phyloP scores from a whole-genome alignment of 2,888 invertebrate species.

The Drosophila longiperda region DNA sequence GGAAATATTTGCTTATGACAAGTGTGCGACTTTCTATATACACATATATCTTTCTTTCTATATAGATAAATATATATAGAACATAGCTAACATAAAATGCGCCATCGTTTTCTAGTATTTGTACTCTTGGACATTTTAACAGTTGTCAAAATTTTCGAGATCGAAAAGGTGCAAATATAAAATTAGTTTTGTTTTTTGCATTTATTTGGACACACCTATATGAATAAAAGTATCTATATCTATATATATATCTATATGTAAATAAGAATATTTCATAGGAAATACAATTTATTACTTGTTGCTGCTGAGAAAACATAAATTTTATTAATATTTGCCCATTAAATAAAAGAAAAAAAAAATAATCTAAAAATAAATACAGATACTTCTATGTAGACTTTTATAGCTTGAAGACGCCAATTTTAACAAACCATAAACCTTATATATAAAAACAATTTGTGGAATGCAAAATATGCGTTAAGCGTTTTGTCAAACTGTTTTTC shows the following conservation, averaged over 20 bases:
- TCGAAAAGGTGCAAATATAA: constrained; percentile 71
- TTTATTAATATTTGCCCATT: constrained; percentile 74
- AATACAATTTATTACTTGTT: constrained; percentile 75
- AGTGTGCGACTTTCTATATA: constrained; percentile 26
- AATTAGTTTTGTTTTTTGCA: constrained; percentile 39
- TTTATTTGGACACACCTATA: constrained; percentile 32
- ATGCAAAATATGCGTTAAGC: constrained; percentile 64
- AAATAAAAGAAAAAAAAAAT: constrained; percentile 44
- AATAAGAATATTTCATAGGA: constrained; percentile 38
- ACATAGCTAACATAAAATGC: constrained; percentile 37
- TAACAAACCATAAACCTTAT: constrained; percentile 49
- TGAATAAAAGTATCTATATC: constrained; percentile 2
- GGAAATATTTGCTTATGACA: constrained; percentile 73
- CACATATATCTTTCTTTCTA: neutral
- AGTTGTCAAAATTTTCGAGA: constrained; percentile 74
- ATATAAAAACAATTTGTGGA: constrained; percentile 48
- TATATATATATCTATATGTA: neutral
- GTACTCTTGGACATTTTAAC: constrained; percentile 56
- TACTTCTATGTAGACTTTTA: constrained; percentile 47
- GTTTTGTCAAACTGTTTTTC: constrained; percentile 53
- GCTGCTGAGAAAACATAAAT: constrained; percentile 66
- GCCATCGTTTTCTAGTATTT: constrained; percentile 29
- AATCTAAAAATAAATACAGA: constrained; percentile 66
- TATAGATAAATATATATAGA: constrained; percentile 6
- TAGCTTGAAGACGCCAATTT: constrained; percentile 43